phyloP scores from a whole-genome alignment of 2,113 vertebrate species.

The Corythaeola cristata region DNA sequence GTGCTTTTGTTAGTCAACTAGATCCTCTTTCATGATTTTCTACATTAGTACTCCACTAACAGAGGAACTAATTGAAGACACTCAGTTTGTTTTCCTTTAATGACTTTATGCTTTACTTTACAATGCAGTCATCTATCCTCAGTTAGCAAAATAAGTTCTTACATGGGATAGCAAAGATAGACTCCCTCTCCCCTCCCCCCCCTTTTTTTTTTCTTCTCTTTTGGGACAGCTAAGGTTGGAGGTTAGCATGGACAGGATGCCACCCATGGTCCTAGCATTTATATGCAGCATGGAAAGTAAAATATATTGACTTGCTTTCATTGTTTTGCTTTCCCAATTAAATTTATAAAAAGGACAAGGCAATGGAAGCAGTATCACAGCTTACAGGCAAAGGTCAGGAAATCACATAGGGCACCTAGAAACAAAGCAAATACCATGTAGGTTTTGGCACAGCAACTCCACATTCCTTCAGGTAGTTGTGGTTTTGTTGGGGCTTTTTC shows the following conservation, averaged over 20 bases:
- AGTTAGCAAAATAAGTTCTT: not conserved
- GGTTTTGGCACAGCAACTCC: not conserved
- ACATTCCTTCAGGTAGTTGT: not conserved
- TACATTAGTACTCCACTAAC: not conserved
- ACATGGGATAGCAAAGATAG: not conserved
- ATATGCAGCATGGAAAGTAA: not conserved
- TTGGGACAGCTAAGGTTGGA: not conserved
- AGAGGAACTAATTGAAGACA: not conserved
- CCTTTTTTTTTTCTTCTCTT: too few species aligned
- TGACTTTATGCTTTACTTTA: not conserved
- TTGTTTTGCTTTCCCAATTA: not conserved
- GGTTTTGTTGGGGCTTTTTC: not conserved
- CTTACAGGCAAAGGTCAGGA: not conserved
- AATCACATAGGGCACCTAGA: not conserved
- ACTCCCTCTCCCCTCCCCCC: not conserved
- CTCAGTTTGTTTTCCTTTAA: not conserved
- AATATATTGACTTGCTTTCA: not conserved
- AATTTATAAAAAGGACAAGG: not conserved
- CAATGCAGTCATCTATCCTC: not conserved
- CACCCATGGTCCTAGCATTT: not conserved
- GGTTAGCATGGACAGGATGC: not conserved
- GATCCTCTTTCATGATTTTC: not conserved
- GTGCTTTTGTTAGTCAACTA: not conserved
- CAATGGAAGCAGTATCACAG: not conserved
- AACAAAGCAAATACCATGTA: not conserved